phyloP scores from a whole-genome alignment of 2,888 invertebrate genomes.

The Apodemia hepburni region DNA sequence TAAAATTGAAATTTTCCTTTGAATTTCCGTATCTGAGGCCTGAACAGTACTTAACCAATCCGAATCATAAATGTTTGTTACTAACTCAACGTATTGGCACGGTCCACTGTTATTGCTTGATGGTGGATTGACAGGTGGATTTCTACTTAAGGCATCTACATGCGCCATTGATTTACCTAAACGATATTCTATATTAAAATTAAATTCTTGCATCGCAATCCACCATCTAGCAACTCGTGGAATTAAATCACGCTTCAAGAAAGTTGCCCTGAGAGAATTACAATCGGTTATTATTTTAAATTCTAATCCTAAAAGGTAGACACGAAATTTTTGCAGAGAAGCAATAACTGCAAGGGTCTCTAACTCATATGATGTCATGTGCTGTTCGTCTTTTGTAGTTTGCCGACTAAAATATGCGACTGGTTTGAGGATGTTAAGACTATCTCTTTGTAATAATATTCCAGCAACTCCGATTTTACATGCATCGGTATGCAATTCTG shows the following conservation, averaged over 20 bases:
- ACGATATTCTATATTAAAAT: conserved; percentile 9
- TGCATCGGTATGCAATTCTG: conserved; percentile 43
- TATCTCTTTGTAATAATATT: conserved; percentile 36
- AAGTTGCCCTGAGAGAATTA: conserved; percentile 29
- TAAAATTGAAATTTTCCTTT: conserved; percentile 27
- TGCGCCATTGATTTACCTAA: conserved; percentile 14
- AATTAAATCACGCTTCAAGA: conserved; percentile 27
- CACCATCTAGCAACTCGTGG: conserved; percentile 34
- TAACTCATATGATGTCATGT: background rate
- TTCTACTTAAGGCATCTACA: conserved; percentile 14
- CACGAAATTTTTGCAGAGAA: conserved; percentile 29
- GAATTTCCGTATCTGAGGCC: conserved; percentile 28
- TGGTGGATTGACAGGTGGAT: conserved; percentile 13
- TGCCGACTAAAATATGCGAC: conserved; percentile 12
- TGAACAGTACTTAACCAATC: conserved; percentile 30
- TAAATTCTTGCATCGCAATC: conserved; percentile 14
- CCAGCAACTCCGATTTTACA: conserved; percentile 37
- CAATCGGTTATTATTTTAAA: conserved; percentile 33
- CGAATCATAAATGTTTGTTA: background rate
- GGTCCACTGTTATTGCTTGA: background rate
- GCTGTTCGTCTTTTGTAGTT: background rate
- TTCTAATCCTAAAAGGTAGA: conserved; percentile 16
- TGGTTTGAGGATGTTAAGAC: conserved; percentile 24
- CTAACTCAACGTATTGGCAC: background rate
- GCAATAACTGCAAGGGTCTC: conserved; percentile 30